Evolutionary conservation across 2,113 vertebrate genomes (phyloP).

Genomic region (Albula goreensis): DNA sequence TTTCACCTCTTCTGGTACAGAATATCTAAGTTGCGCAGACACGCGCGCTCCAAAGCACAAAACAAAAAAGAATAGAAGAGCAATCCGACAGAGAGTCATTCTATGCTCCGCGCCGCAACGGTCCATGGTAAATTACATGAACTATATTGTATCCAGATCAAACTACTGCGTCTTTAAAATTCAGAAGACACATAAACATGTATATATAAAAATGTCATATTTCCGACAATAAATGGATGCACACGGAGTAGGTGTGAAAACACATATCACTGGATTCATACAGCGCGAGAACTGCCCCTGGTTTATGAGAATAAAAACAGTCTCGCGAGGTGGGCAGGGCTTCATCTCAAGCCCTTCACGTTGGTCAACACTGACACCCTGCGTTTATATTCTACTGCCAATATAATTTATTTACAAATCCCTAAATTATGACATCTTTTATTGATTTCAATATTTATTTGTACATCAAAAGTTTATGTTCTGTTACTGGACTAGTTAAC

Average conservation of each 20-base stretch:
- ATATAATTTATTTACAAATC: too few relatives aligned
- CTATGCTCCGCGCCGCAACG: neutral
- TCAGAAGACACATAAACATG: neutral
- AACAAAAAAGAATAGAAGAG: neutral
- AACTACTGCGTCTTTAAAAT: too few relatives aligned
- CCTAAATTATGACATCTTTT: too few relatives aligned
- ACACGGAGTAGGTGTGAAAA: neutral
- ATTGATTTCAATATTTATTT: too few relatives aligned
- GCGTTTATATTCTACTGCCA: constrained; percentile 28
- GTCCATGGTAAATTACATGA: neutral
- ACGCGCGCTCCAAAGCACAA: neutral
- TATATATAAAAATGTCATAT: neutral
- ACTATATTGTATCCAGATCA: too few relatives aligned
- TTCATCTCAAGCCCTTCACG: neutral
- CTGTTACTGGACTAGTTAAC: too few relatives aligned
- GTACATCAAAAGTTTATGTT: too few relatives aligned
- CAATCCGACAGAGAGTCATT: neutral
- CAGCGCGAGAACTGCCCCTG: neutral
- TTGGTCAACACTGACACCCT: constrained; percentile 53
- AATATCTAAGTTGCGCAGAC: neutral
- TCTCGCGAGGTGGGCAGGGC: constrained; percentile 42
- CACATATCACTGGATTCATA: neutral
- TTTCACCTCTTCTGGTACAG: neutral
- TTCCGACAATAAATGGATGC: neutral
- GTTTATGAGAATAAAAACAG: neutral